phyloP scores from a whole-genome alignment of 1,140 invertebrate genomes.

The Nasonia longicornis region DNA sequence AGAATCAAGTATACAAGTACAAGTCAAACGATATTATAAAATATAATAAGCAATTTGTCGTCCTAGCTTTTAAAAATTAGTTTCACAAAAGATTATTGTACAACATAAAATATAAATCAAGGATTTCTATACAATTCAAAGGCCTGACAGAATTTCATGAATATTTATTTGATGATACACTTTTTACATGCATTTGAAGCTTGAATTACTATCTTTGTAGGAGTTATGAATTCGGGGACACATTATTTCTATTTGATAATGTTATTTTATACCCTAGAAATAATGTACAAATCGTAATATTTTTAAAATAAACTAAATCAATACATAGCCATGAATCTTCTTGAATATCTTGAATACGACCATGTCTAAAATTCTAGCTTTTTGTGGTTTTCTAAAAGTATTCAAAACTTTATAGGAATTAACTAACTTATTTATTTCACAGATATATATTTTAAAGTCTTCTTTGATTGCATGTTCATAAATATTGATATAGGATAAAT shows the following conservation, averaged over 20 bases:
- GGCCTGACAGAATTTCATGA: conserved; percentile 15
- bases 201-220: conserved; percentile 14
- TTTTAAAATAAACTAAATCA: conserved; percentile 10
- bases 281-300: background rate
- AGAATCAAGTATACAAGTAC: background rate
- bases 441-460: too few species aligned
- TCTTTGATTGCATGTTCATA: background rate
- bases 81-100: background rate
- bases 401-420: background rate
- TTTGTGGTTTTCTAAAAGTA: background rate
- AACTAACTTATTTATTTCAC: background rate
- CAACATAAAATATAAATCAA: background rate
- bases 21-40: background rate
- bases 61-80: background rate
- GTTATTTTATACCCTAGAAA: background rate
- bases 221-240: conserved; percentile 9
- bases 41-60: too few species aligned
- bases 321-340: background rate
- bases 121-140: conserved; percentile 21
- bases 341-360: background rate
- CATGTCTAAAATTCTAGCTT: background rate
- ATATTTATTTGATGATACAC: conserved; percentile 39
- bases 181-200: conserved; percentile 30
- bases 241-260: background rate
- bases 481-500: background rate